Evolutionary conservation across 2,113 vertebrate species (phyloP).

Genomic region (Danio rerio): GRCz12tu NC_133183.1:17719501-17720000

Average conservation of each 20-base stretch:
- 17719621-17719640: slow-evolving; percentile 34
- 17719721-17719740: slow-evolving; percentile 9
- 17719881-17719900: no score
- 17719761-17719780: background rate
- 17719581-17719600: slow-evolving; percentile 52
- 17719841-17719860: no score
- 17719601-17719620: slow-evolving; percentile 51
- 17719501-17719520: slow-evolving; percentile 39
- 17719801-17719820: background rate
- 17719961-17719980: no score
- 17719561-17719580: slow-evolving; percentile 56
- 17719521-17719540: slow-evolving; percentile 50
- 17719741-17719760: background rate
- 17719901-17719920: no score
- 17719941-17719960: no score
- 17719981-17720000: no score
- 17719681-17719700: slow-evolving; percentile 35
- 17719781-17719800: background rate
- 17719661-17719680: slow-evolving; percentile 1
- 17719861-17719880: no score
- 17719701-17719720: slow-evolving; percentile 15
- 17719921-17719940: no score
- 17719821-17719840: background rate
- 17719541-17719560: slow-evolving; percentile 54
- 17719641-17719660: slow-evolving; percentile 35